Base-by-base conservation (phyloP, 2,888 invertebrate genomes). In the Ceramica pisi region DNA sequence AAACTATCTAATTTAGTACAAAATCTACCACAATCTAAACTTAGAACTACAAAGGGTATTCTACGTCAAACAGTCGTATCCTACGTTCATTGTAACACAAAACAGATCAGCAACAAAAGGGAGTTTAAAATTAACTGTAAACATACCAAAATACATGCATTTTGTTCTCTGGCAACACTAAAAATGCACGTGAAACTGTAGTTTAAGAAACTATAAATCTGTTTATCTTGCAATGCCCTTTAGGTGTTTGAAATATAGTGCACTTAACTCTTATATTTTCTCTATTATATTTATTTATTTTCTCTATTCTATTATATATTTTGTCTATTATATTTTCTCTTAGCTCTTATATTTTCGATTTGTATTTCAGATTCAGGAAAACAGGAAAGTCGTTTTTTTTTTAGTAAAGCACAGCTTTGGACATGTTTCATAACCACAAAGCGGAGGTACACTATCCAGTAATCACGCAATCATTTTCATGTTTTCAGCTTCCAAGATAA, bases 31-130 rank as follows among this genome's bases (percentile, higher is more conserved):
- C 9, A 41, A 59, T 14, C 61, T n/a, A 64, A 67, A 61, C 1
- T 56, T 55, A 65, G 21, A 71, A 78, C 74, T 77, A 83, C 86
- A 84, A 83, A 85, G 81, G 70, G 69, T 38, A 53, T 65, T 55
- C 23, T 31, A 35, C 56, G 64, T 62, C 53, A 68, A 82, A 64
- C 71, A 77, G 56, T 77, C 70, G 23, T 23, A 48, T 10, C 46
- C 14, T 56, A 70, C 74, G 57, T 63, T 38, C 48, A 23, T 26
- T 41, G 61, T 72, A 60, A 85, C 63, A 78, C 55, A 72, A 85
- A 83, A 75, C 86, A 84, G 83, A 83, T n/a, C 73, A 67, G 19
- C 48, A 48, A 60, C 64, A 57, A 62, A 72, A 67, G 50, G 21
- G 46, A 50, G 70, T 64, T 59, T 65, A 61, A 53, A 60, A 21